phyloP scores from a whole-genome alignment of 2,113 vertebrate species.

The Syngnathus typhle region DNA sequence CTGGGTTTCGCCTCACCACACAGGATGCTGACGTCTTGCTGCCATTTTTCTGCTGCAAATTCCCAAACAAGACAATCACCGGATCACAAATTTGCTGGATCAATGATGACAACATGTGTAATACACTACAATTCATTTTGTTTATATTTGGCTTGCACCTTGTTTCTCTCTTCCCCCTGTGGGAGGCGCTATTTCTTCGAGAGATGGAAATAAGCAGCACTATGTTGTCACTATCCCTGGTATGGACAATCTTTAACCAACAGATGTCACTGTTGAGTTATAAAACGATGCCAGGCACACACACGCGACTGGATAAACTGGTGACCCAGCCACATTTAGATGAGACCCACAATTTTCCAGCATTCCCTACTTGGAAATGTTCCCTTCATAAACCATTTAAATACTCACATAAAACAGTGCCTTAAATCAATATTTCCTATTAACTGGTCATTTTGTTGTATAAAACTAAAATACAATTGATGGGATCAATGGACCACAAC shows the following conservation, averaged over 20 bases:
- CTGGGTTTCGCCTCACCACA: too few relatives aligned
- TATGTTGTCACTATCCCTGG: background rate
- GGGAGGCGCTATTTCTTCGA: background rate
- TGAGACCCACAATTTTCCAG: background rate
- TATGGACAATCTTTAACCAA: conserved; percentile 13
- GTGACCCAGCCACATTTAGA: background rate
- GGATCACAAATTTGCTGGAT: too few relatives aligned
- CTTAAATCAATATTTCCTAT: background rate
- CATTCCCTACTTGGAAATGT: background rate
- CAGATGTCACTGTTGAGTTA: conserved; percentile 36
- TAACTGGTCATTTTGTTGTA: background rate
- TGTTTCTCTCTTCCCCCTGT: background rate
- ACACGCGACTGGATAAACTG: background rate
- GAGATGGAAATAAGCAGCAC: conserved; percentile 9
- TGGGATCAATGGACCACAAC: background rate
- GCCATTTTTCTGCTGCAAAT: too few relatives aligned
- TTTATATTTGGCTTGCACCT: too few relatives aligned
- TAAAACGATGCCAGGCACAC: background rate
- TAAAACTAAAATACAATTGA: conserved; percentile 1
- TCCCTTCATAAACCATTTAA: background rate
- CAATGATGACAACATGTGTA: background rate
- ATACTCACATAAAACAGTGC: background rate
- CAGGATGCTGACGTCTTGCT: too few relatives aligned
- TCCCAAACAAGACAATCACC: background rate
- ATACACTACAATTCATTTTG: too few relatives aligned